Percentiles rank a stretch among this genome's conserved stretches.
These are phyloP conservation scores for Melikaiella ostensackeni DNA, from an alignment of 2,888 invertebrate species.

Conservation along the genomic window DNA sequence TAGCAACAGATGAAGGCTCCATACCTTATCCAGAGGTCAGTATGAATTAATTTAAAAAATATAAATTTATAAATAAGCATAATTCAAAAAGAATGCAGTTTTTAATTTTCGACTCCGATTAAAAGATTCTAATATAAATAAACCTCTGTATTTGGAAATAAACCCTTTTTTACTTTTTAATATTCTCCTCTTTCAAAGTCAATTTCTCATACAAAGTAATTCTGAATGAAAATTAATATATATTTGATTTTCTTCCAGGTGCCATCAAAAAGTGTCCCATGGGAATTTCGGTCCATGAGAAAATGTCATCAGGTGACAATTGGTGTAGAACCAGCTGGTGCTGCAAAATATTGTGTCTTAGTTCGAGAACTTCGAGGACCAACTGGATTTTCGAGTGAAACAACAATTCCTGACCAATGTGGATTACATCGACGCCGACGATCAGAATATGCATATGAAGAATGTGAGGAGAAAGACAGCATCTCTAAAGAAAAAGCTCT, in stretches of 20 bases:
- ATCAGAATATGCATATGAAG: slow-evolving; percentile 67
- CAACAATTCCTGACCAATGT: slow-evolving; percentile 68
- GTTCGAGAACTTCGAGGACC: slow-evolving; percentile 66
- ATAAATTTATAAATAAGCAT: no score
- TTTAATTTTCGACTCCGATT: no score
- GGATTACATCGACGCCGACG: slow-evolving; percentile 67
- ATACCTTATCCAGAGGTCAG: slow-evolving; percentile 67
- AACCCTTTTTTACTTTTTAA: no score
- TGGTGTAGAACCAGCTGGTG: slow-evolving; percentile 69
- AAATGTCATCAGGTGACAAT: slow-evolving; percentile 70
- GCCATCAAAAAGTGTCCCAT: slow-evolving; percentile 63
- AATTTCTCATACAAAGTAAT: not conserved
- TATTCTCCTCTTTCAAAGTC: no score
- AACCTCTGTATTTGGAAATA: no score
- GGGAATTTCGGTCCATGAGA: slow-evolving; percentile 65
- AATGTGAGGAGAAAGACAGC: slow-evolving; percentile 67
- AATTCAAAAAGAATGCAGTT: no score
- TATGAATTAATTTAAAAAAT: not conserved
- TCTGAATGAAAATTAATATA: not conserved
- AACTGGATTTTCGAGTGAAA: slow-evolving; percentile 58
- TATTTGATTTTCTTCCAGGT: slow-evolving; percentile 56
- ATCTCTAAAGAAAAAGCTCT: slow-evolving; percentile 63
- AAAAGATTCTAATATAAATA: no score
- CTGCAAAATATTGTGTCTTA: slow-evolving; percentile 70
- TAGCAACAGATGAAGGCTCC: slow-evolving; percentile 69